Evolutionary conservation across 1,140 invertebrate species (phyloP).

Genomic region (Nephila pilipes): DNA sequence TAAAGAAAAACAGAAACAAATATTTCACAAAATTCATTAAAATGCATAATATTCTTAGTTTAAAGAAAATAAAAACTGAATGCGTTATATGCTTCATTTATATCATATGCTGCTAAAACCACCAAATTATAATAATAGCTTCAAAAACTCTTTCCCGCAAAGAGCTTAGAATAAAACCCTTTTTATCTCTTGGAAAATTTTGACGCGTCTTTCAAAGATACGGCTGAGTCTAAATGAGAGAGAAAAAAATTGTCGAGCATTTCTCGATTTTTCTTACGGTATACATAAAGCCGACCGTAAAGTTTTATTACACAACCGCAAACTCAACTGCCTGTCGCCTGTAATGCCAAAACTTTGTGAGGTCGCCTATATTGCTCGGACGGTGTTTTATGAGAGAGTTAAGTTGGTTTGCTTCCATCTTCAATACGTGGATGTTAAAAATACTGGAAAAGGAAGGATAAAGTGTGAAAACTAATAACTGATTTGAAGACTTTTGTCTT

Average conservation of each 20-base stretch:
- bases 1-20: not conserved
- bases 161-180: not conserved
- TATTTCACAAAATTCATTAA: not conserved
- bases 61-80: not conserved
- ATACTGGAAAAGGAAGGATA: not conserved
- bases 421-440: not conserved
- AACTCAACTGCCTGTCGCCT: slow-evolving; percentile 30
- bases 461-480: not conserved
- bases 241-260: not conserved
- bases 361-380: slow-evolving; percentile 9
- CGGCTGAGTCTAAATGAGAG: not conserved
- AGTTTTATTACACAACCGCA: slow-evolving; percentile 10
- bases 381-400: slow-evolving; percentile 17
- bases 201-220: slow-evolving; percentile 21
- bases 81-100: not conserved
- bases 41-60: not conserved
- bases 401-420: not conserved
- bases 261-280: not conserved
- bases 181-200: not conserved
- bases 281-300: slow-evolving; percentile 13
- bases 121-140: not conserved
- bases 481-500: not conserved
- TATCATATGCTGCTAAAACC: not conserved
- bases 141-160: not conserved
- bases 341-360: slow-evolving; percentile 9